These are phyloP conservation scores for Cliona cf. orientalis DNA, from an alignment of 37 sponge, comb jelly and placozoan genomes.

Conservation along the genomic window DNA sequence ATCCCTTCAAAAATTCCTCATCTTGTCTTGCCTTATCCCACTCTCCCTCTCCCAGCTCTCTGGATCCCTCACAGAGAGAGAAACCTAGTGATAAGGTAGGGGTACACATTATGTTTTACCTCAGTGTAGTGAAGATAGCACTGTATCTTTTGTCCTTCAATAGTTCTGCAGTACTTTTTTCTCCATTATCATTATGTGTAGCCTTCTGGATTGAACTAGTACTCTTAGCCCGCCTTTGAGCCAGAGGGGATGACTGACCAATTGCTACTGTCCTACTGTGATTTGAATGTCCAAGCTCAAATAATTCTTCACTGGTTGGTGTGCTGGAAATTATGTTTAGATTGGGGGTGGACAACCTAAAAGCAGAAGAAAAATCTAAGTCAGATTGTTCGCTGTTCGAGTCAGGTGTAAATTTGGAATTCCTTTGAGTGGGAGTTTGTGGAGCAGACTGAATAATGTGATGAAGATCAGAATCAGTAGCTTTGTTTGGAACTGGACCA, in stretches of 20 bases:
- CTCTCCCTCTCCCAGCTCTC: too few relatives aligned
- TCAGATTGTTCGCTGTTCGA: slow-evolving; percentile 12
- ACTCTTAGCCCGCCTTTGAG: slow-evolving; percentile 7
- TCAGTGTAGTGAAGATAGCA: slow-evolving; percentile 25
- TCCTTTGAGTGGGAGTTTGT: background rate
- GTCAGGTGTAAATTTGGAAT: slow-evolving; percentile 1
- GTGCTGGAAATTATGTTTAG: background rate
- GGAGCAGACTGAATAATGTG: background rate
- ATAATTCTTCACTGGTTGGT: too few relatives aligned
- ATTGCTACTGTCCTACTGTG: background rate
- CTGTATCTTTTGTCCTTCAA: background rate
- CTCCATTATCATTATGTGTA: background rate
- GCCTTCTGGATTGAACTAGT: background rate
- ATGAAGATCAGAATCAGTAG: background rate
- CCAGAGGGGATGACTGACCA: background rate
- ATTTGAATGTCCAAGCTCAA: too few relatives aligned
- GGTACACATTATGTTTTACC: slow-evolving; percentile 8
- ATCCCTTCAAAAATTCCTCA: too few relatives aligned
- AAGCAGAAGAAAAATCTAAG: slow-evolving; percentile 1
- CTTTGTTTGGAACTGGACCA: slow-evolving; percentile 18
- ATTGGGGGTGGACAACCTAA: slow-evolving; percentile 4
- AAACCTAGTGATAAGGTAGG: too few relatives aligned
- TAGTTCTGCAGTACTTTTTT: too few relatives aligned
- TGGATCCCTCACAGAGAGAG: too few relatives aligned
- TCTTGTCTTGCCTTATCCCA: too few relatives aligned